Base-by-base conservation (phyloP, 2,113 vertebrate species). In the Xenopus borealis region DNA sequence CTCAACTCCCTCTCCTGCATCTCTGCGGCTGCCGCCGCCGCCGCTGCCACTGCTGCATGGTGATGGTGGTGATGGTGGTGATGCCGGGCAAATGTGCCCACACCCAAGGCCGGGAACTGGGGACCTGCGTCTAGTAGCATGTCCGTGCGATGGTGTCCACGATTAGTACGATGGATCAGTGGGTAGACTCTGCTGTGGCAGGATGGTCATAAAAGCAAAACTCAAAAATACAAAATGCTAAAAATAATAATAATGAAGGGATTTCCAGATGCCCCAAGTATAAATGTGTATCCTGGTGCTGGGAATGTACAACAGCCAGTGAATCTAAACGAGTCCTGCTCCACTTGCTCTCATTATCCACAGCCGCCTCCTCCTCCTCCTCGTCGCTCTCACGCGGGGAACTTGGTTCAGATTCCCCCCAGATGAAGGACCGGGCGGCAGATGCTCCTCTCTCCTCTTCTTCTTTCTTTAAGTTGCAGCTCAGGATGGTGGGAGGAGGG, bases 111-210 rank as follows among this genome's bases (percentile, higher is more conserved):
- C 81, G 96, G 94, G 89, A 98, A 99, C 94, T 99, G 97, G 86
- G 97, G 96, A 81, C 96, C 96, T 83, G 96, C 95, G 88, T 99
- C 97, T 93, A 99, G 92, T 84, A 99, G 86, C 97, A 99, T 98
- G 81, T 79, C 91, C 83, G 84, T 74, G 79, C 77, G 53, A 13
- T 5, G 7, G 17, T 55, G 53, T 1, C 17, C 47, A 50, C 4
- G 10, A 4, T n/a, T 18, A 55, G 17, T n/a, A 8, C 12, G 1
- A 17, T 3, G 14, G 1, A 8, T n/a, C 17, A 55, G 7, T 9
- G 14, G 53, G 3, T 14, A 50, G 3, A 12, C 47, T 16, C 47
- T 12, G 47, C 14, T 9, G 16, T n/a, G 53, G 53, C 14, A 55
- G 33, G 33, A 40, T 16, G 47, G 53, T 18, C 53, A 55, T 55